Base-by-base conservation (phyloP, 2,113 vertebrate species). In the Oryctolagus cuniculus region DNA sequence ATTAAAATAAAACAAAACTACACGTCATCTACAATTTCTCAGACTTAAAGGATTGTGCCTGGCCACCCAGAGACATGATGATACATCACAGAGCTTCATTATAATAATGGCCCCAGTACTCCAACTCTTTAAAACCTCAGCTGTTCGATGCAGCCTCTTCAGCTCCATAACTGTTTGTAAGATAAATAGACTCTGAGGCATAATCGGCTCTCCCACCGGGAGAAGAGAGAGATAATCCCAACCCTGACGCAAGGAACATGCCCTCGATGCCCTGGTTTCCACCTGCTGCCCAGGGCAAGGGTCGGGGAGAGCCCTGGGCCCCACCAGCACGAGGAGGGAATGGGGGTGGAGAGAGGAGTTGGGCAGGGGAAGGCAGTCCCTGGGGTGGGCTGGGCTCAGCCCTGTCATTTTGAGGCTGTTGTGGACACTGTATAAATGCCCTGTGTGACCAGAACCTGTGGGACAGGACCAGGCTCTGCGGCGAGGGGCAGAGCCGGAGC, bases 31-130 rank as follows among this genome's bases (percentile, higher is more conserved):
- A 93, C 93, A 85, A 66, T 96, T 96, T 66, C 93, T 87, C 87
- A 93, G 96, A 95, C 87, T 90, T 93, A 51, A 81, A 90, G 86
- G 83, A 95, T 94, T 92, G 92, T 90, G 96, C 92, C 94, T 96
- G 92, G 94, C 93, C 97, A 97, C 85, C 86, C 86, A 64, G 95
- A 96, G 84, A 81, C 93, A 58, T 93, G 97, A 77, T 94, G 95
- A 27, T n/a, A 95, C 96, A 98, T 97, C n/a, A 17, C 2, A 31
- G 75, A 82, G 29, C 80, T 96, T 98, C 97, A 97, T 98, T 98
- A 98, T 89, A 63, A 95, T 88, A 80, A 94, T 80, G 90, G 93
- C 64, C 69, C 66, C 0, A n/a, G 36, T 15, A 49, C 70, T 96
- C 80, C 78, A 27, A 89, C 97, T 93, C 95, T 92, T 96, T 85